Evolutionary conservation across 2,888 invertebrate genomes (phyloP), one percentile per base, ranked within the genome.

Genomic region (Troides aeacus): DNA sequence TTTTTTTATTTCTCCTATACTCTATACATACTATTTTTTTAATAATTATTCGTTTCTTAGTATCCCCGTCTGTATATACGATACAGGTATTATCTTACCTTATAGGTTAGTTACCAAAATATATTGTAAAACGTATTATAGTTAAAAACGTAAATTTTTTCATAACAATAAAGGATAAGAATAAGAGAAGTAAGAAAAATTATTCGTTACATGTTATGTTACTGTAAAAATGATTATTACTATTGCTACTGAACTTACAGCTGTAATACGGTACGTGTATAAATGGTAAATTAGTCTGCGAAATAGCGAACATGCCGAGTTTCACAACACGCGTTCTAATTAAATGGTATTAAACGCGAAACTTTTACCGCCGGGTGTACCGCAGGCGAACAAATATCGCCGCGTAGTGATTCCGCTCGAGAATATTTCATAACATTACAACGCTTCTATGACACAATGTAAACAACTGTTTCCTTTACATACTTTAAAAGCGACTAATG

Each of bases 371-470:
- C n/a, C 21, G 60, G 53, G 39, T 30, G n/a, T 64, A 30, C 18
- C 18, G 36, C 8, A 6, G 24, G 56, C 58, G 67, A 39, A 21
- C 57, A 59, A 63, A 58, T 63, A 58, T 63, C 63, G 21, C 68
- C 53, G 68, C 60, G 60, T 60, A 42, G 64, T 53, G 68, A 64
- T 68, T 64, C 23, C 50, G 64, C 50, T 53, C 61, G 53, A 59
- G 68, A 46, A 60, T 64, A 68, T 68, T 68, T 68, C 64, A 68
- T 68, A 36, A 58, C 53, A 56, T 61, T 61, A 61, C 60, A 53
- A 39, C 39, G 56, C 39, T 66, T 66, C 60, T 61, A 39, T 53
- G 50, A 12, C 50, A 39, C 12, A 61, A 61, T 39, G 21, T 66
- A 66, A 61, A 61, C 39, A 53, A 24, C 56, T 23, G 12, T 5